Conservation (phyloP, 2,113 vertebrate genomes). For the Corythoichthys intestinalis region DNA sequence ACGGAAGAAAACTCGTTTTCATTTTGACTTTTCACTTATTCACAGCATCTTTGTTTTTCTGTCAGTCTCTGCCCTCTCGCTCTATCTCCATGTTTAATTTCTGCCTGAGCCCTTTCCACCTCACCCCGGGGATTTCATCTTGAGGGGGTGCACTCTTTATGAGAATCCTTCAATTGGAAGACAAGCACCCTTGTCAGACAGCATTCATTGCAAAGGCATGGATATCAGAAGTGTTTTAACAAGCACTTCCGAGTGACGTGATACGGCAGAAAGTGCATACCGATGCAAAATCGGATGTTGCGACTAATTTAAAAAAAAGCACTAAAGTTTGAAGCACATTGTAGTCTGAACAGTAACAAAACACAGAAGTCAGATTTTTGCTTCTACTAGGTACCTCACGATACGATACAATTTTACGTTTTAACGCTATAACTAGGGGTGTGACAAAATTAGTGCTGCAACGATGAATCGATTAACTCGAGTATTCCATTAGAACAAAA, state of each 20-base stretch:
- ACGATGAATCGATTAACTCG: too few relatives aligned
- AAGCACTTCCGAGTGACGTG: slow-evolving; percentile 52
- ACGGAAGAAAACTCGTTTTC: not conserved
- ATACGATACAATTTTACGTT: too few relatives aligned
- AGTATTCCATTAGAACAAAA: too few relatives aligned
- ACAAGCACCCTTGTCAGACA: slow-evolving; percentile 66
- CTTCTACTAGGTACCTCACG: too few relatives aligned
- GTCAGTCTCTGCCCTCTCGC: slow-evolving; percentile 4
- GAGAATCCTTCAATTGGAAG: slow-evolving; percentile 62
- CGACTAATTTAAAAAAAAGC: slow-evolving; percentile 51
- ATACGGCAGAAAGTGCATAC: slow-evolving; percentile 41
- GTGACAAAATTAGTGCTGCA: too few relatives aligned
- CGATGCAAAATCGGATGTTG: slow-evolving; percentile 40
- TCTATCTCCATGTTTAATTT: slow-evolving; percentile 38
- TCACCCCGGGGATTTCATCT: slow-evolving; percentile 63
- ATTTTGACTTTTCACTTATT: slow-evolving; percentile 4
- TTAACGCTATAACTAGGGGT: too few relatives aligned
- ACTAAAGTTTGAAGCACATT: slow-evolving; percentile 17
- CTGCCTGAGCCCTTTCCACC: slow-evolving; percentile 39
- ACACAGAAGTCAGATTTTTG: too few relatives aligned
- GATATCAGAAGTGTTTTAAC: slow-evolving; percentile 69
- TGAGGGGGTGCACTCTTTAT: slow-evolving; percentile 61
- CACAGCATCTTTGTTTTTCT: slow-evolving; percentile 5
- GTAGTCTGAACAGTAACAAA: too few relatives aligned
- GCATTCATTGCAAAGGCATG: slow-evolving; percentile 61